Evolutionary conservation across 2,888 invertebrate genomes (phyloP), one percentile per base, ranked within the genome.

Genomic region (Ectemnius cavifrons): DNA sequence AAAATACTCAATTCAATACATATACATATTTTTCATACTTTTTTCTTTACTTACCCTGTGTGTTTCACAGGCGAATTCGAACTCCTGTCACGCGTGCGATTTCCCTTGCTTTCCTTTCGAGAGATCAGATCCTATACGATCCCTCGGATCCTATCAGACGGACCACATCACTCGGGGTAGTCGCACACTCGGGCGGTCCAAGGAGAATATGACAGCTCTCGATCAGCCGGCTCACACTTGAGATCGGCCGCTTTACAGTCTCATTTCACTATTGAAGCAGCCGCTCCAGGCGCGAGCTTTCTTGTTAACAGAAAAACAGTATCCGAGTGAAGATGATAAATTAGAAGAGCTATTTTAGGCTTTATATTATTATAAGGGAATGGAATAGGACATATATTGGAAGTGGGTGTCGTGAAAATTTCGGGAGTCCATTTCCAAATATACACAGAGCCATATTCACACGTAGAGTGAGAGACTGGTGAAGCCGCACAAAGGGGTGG

Each of bases 1-100:
- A 23, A 23, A 23, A 23, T 23, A 23, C 3, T 23, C 23, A 23
- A 23, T 23, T 23, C 23, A 2, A 23, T 23, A 23, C 3, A 23
- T 23, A 23, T 23, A 23, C 2, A 23, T 23, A 2, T 23, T 23
- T 23, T 3, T 23, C 8, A 37, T 37, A 37, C 37, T 8, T 37
- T 1, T 37, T 37, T 6, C 37, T 37, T 6, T 62, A 77, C 81
- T 83, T 61, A 81, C 81, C 75, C 72, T 78, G 71, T 81, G 69
- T 37, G 64, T 71, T 52, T 74, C 58, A 68, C 83, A 57, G 65
- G 67, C 68, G 65, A 61, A 73, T 70, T 61, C 63, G 70, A 83
- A 66, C 71, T 61, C 59, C 69, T 65, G 58, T 63, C 8, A 11
- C 63, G 28, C 63, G 56, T 67, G 70, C 66, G 61, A 63, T n/a